Evolutionary conservation across 92 coral and sea anemone genomes (phyloP).

Genomic region (Zoanthus sociatus): DNA sequence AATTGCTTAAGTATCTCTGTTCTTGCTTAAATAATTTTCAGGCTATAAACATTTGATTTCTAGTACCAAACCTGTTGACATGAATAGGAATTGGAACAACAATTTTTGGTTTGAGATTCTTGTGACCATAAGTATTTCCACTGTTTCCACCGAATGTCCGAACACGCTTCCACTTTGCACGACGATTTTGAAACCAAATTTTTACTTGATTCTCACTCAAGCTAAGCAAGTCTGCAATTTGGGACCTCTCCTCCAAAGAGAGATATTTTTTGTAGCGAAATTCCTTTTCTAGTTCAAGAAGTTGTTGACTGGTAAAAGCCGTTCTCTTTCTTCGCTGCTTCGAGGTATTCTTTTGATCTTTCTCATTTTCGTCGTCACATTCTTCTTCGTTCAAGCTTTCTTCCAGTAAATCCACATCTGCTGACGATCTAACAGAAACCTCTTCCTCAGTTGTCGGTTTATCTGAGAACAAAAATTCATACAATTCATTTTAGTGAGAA

Average conservation of each 20-base stretch:
- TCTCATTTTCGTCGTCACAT: conserved; percentile 66
- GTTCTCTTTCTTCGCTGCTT: conserved; percentile 95
- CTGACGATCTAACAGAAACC: conserved; percentile 35
- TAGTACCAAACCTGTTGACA: conserved; percentile 86
- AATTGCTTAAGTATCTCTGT: conserved; percentile 15
- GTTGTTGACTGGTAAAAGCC: conserved; percentile 97
- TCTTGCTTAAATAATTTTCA: conserved; percentile 38
- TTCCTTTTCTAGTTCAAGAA: conserved; percentile 94
- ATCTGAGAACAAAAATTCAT: conserved; percentile 29
- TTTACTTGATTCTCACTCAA: conserved; percentile 97
- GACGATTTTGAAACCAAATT: conserved; percentile 99
- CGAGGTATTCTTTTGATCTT: conserved; percentile 64
- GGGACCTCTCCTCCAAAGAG: conserved; percentile 94
- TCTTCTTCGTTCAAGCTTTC: conserved; percentile 69
- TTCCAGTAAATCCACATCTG: conserved; percentile 50
- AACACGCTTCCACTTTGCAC: conserved; percentile 99
- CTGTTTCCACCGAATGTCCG: conserved; percentile 79
- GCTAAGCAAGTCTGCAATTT: conserved; percentile 87
- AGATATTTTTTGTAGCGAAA: conserved; percentile 95
- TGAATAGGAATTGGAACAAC: conserved; percentile 98
- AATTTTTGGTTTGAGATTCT: conserved; percentile 87
- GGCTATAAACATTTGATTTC: conserved; percentile 74
- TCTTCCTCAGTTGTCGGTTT: conserved; percentile 4
- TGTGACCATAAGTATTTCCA: conserved; percentile 69
- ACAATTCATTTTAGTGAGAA: not conserved